Base-by-base conservation (phyloP, 1,140 invertebrate species). In the Melitaea cinxia region DNA sequence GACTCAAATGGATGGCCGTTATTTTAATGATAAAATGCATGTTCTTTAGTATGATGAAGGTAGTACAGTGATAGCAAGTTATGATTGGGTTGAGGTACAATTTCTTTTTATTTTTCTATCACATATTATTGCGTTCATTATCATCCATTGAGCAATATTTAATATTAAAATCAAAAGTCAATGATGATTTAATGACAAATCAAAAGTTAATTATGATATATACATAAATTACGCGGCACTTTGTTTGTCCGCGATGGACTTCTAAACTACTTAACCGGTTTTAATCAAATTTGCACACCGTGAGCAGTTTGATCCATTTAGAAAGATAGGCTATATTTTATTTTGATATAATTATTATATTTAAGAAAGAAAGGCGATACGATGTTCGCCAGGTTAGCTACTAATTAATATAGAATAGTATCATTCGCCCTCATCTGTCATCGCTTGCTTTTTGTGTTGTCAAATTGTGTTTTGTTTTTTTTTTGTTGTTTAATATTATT, bases 81-180 rank as follows among this genome's bases (percentile, higher is more conserved):
- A 77, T 78, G 76, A 78, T 77, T 83, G 75, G 82, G 80, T 82
- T 73, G 65, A 85, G 85, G 85, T 88, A 85, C 80, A 74, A 64
- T 74, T 72, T 69, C 24, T 10, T 33, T 59, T 77, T 76, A n/a
- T n/a, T 77, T 74, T 70, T 49, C 55, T 28, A 24, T 57, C 57
- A 70, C 45, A 9, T 45, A 45, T 49, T 55, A 68, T 63, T 35
- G 59, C 59, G 58, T 35, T 68, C 53, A 62, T 42, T 14, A 35
- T 55, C 50, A 53, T 45, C 47, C 49, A 65, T 65, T 17, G 26
- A 33, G n/a, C n/a, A 35, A 19, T 35, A 7, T 37, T 4, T 23
- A 21, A 37, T 37, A n/a, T 37, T n/a, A 14, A 33, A 12, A 33
- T 1, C 9, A 14, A 35, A 42, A 14, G 5, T n/a, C n/a, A n/a